Base-by-base conservation (phyloP, 1,140 invertebrate genomes). In the Thaumatotibia leucotreta region DNA sequence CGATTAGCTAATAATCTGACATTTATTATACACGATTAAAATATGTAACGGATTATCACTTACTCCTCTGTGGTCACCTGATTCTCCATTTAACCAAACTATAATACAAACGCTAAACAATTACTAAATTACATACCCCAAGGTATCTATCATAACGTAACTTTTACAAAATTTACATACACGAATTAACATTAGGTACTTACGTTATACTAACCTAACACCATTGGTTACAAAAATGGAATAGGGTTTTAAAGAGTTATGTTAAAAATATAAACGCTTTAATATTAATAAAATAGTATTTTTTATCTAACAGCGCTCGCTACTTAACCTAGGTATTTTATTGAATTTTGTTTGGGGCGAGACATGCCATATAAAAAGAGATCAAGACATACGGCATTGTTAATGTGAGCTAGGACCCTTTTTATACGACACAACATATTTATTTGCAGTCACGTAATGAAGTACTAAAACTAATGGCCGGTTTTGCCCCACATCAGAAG, bases 11-110 rank as follows among this genome's bases (percentile, higher is more conserved):
- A 75, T 77, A 77, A 76, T 76, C 75, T 76, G 76, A 82, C 72
- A 80, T 86, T 83, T 86, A 83, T 78, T 84, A 54, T 84, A 82
- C 80, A 82, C 65, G 72, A 70, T 77, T 79, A 79, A 77, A 75
- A 79, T 76, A 82, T 77, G 75, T 80, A 82, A 85, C 80, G 75
- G 74, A 63, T 61, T 65, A 69, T 73, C 58, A 68, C 66, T 68
- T 65, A 64, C 63, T 58, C 76, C 70, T 73, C 74, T 71, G 68
- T 67, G 22, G 71, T 68, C 62, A 72, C 68, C 58, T 45, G 76
- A 72, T 68, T n/a, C n/a, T n/a, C 63, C 39, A 65, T 49, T 50
- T 62, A 66, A 71, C 65, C 50, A 69, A 65, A 73, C 61, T 70
- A 74, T 70, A 77, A 81, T 82, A 81, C 83, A 82, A 83, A 84